Base-by-base conservation (phyloP, 2,888 invertebrate genomes). In the Polietes domitor region DNA sequence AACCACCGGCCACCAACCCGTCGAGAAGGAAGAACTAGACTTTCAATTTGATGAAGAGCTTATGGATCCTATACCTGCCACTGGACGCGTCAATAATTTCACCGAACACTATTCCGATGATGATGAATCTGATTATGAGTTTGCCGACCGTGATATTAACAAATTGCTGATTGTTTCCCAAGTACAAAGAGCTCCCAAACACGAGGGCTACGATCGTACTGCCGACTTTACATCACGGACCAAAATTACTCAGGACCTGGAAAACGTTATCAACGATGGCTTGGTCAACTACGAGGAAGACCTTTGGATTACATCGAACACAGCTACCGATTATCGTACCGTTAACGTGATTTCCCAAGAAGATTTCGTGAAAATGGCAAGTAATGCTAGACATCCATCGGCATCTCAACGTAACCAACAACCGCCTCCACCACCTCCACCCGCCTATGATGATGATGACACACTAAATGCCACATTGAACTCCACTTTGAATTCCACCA, bases 41-140 rank as follows among this genome's bases (percentile, higher is more conserved):
- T 99, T 99, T 93, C 97, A 98, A 93, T 97, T 99, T 91, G 99
- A 99, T 91, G 99, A 99, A 93, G 99, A 99, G 92, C 93, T 98
- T 85, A 89, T 90, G 89, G 97, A 97, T 86, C 94, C 96, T 86
- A 96, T 96, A 82, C 92, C 92, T 74, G 90, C 90, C 1, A 95
- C 95, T 79, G 97, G 97, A 19, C 93, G 97, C 83, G 95, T 95
- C 71, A 97, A 97, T 92, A 96, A 86, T 96, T 97, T 93, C 95
- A 96, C 92, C 76, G 92, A 86, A 94, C 95, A 90, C 91, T 96
- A 96, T 94, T 96, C 96, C 94, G 97, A 97, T 90, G 90, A 90
- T 85, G 95, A 95, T 85, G 97, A 97, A 43, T 95, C 95, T 17
- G 98, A 98, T 91, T 94, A 95, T 87, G 99, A 99, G 93, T 94